A percentile compares a stretch with the other conserved stretches of the same genome.
Evolutionary conservation across 2,113 vertebrate genomes (phyloP).

Genomic region (Mormyrus lacerda): DNA sequence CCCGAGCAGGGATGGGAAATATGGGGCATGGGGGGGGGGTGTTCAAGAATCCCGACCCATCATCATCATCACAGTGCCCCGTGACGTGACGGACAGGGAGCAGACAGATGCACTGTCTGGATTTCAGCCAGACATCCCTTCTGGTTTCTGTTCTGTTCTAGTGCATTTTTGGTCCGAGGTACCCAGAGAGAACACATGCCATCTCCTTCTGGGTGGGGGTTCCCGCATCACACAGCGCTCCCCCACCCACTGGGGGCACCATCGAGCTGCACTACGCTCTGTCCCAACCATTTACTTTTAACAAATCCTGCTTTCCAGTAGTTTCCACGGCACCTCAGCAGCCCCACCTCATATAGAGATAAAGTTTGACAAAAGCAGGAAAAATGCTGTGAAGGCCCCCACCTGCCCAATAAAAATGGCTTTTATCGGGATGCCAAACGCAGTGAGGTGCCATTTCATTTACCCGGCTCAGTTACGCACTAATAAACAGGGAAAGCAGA

Average conservation of each 20-base stretch:
- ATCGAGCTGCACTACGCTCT: background rate
- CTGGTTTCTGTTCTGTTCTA: background rate
- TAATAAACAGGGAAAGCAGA: background rate
- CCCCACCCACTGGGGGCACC: background rate
- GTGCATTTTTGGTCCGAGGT: background rate
- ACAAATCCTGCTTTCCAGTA: background rate
- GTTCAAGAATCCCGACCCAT: background rate
- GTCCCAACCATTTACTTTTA: background rate
- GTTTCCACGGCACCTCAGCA: background rate
- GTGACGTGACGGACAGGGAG: background rate
- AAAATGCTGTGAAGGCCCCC: background rate
- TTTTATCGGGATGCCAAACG: background rate
- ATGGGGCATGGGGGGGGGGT: background rate
- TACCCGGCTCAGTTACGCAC: background rate
- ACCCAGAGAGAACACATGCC: background rate
- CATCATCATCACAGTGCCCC: background rate
- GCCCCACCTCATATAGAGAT: background rate
- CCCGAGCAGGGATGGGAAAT: background rate
- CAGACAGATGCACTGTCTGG: background rate
- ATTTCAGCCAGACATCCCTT: background rate
- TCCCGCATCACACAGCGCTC: background rate
- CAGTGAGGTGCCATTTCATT: background rate
- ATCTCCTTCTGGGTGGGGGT: background rate
- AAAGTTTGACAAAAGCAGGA: background rate
- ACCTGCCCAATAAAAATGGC: background rate